Evolutionary conservation across 2,888 invertebrate species (phyloP), one percentile per base, ranked within the genome.

Genomic region (Andrena marginata): DNA sequence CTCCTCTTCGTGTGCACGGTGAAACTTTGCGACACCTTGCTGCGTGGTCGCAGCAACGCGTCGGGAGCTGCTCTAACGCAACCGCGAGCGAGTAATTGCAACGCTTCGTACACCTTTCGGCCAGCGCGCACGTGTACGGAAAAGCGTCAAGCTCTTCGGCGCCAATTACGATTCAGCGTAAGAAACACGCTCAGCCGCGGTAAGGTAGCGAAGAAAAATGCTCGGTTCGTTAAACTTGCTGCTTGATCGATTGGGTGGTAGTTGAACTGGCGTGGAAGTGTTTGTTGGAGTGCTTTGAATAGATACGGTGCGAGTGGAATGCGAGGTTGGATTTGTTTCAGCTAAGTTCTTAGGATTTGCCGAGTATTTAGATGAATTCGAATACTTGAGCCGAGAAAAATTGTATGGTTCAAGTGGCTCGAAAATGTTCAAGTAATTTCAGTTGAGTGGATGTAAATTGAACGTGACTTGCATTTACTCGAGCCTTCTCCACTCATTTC

Each of bases 21-120:
- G 71, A 33, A 2, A 77, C 31, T 73, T 86, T 81, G 77, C 84
- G 71, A 74, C 79, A 85, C 51, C 80, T 75, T 72, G 48, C 56
- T 56, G 56, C 68, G 49, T 69, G 62, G 62, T 49, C 54, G 67
- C 56, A n/a, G 48, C 54, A 26, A 72, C 31, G 59, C 35, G 63
- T 59, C 68, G 59, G 35, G 51, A 56, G 49, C 33, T 1, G 51
- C 51, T 79, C 51, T 79, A 86, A 77, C 76, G 74, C 74, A 81
- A 81, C 35, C 29, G 54, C 54, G 31, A 49, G 67, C 54, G 49
- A 20, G 69, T 56, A 63, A 65, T 69, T 72, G 62, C 82, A 62
- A 26, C 69, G 56, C 80, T 63, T 77, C 78, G 84, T 69, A 69
- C 78, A 70, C 62, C 51, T 77, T 77, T 80, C 54, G 51, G 71